Evolutionary conservation across 2,113 vertebrate species (phyloP).

Genomic region (Antechinus stuartii): DNA sequence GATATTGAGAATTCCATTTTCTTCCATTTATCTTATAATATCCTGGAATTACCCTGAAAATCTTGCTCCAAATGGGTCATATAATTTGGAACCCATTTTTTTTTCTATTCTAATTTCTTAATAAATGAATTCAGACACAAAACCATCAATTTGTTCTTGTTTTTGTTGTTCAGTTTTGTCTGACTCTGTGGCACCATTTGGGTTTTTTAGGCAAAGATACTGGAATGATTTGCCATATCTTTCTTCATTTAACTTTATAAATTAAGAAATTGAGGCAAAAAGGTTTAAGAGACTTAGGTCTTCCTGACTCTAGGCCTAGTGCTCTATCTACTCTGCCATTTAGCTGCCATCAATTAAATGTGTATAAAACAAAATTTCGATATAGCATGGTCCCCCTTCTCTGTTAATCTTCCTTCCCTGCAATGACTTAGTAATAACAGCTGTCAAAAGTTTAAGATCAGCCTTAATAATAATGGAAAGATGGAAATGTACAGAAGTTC

Average conservation of each 20-base stretch:
- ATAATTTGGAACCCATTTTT: neutral
- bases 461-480: conserved; percentile 15
- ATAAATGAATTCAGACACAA: conserved; percentile 38
- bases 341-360: neutral
- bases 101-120: neutral
- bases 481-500: neutral
- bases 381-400: conserved; percentile 38
- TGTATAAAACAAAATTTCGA: conserved; percentile 24
- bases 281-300: neutral
- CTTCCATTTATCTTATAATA: conserved; percentile 37
- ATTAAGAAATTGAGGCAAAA: neutral
- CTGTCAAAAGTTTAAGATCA: neutral
- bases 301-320: neutral
- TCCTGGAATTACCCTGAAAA: neutral
- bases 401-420: conserved; percentile 13
- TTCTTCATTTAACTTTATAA: too few species aligned
- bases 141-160: neutral
- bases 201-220: too few species aligned
- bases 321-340: too few species aligned
- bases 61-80: conserved; percentile 38
- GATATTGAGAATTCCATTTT: conserved; percentile 26
- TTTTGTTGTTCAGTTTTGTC: too few species aligned
- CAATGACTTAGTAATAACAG: conserved; percentile 30
- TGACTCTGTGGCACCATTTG: too few species aligned
- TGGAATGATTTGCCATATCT: too few species aligned